Evolutionary conservation across 2,797 vertebrate genomes (phyloP).

Genomic region (Propithecus perrieri): DNA sequence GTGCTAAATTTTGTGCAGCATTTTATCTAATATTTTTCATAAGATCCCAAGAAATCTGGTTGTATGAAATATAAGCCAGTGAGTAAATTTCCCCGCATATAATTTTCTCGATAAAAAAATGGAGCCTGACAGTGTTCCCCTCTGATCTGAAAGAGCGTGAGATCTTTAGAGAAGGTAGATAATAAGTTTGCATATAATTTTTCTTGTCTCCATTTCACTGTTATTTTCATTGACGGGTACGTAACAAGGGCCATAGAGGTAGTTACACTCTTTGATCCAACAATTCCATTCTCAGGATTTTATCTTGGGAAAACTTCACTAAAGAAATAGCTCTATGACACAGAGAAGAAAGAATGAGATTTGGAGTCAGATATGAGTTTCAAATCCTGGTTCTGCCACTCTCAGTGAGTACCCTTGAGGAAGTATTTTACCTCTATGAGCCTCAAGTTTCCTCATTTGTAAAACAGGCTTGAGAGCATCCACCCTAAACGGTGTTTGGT

Average conservation of each 20-base stretch:
- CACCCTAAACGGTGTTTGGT: neutral
- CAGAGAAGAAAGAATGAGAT: constrained; percentile 11
- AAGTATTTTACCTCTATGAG: neutral
- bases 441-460: constrained; percentile 51
- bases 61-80: neutral
- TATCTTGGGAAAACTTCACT: constrained; percentile 40
- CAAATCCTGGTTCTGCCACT: constrained; percentile 22
- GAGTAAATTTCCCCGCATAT: constrained; percentile 8
- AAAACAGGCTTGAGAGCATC: neutral
- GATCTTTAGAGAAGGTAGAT: constrained; percentile 16
- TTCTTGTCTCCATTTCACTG: neutral
- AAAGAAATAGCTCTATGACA: constrained; percentile 15
- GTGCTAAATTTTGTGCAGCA: neutral
- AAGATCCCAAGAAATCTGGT: neutral
- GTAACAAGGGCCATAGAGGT: neutral
- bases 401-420: neutral
- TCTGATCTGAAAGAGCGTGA: neutral
- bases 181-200: neutral
- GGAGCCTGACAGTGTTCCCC: neutral
- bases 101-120: neutral
- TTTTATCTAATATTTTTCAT: constrained; percentile 5
- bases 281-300: neutral
- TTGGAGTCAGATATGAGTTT: constrained; percentile 45
- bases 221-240: constrained; percentile 45
- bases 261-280: constrained; percentile 33